Evolutionary conservation across 2,888 invertebrate species (phyloP), one percentile per base, ranked within the genome.

Genomic region (Lobophora halterata): DNA sequence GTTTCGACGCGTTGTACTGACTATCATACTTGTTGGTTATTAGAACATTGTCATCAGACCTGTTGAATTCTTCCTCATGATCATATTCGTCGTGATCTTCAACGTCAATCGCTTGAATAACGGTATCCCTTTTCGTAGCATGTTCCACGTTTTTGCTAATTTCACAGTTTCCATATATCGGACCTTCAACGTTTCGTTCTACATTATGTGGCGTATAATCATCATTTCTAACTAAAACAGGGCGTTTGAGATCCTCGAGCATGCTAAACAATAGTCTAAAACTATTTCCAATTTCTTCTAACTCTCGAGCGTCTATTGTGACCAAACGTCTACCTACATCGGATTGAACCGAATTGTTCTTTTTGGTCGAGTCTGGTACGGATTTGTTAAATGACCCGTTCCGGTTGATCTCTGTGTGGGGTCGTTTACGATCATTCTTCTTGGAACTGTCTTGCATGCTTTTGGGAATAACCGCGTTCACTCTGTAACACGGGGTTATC

Each of bases 21-120:
- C 53, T 64, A n/a, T 48, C 55, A 14, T 66, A 68, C 47, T 69
- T 73, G 30, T 75, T 75, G 0, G 62, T 68, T 7, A 74, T 71
- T 1, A 75, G 51, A 11, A 74, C 65, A 35, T 67, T 69, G 24
- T 73, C 73, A 10, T 65, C 68, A 1, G 70, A 68, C n/a, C 67
- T 52, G 33, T 68, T 60, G 3, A 64, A 66, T 25, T 69, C 71
- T 7, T 58, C 65, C 8, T 34, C 23, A 14, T 49, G 46, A 3
- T 42, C 48, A 3, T 38, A 37, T 20, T 29, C 46, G n/a, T 46
- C 43, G 19, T 29, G 41, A 6, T 41, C 25, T 17, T 29, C 44
- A 5, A 32, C 43, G 17, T 41, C 44, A 9, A 13, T 25, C 2
- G 39, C 41, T 7, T 47, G 29, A 16, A 46, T 7, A 3, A 37